Evolutionary conservation across 1,140 invertebrate genomes (phyloP), one percentile per base, ranked within the genome.

Genomic region (Drosophila asahinai): DNA sequence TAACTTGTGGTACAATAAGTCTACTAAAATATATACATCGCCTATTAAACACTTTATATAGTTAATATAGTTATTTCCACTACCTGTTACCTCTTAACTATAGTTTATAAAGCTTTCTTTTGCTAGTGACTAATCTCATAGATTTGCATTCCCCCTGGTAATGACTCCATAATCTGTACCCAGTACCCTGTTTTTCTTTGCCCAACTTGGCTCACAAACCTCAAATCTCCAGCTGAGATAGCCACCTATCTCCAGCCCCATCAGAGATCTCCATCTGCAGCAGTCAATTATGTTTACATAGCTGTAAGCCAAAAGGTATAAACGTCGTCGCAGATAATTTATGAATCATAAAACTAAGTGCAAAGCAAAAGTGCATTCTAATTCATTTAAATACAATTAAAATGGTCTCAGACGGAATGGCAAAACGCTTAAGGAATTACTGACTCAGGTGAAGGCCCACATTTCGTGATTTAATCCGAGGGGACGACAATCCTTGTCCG

Each of bases 331-430:
- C 15, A 9, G n/a, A 65, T 48, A 36, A 65, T 73, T 74, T 74
- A 80, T 74, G 58, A 61, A 52, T 74, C 49, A 57, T 73, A 65
- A 79, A 59, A 22, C 8, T 17, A 6, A 36, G 70, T 38, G 57
- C 30, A 47, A 30, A 22, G 58, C 42, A 51, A 80, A 71, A 76
- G 66, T 55, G 80, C 83, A 86, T 86, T 86, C 83, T 86, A 86
- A 87, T 83, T 87, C 77, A 73, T 72, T 83, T 87, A 80, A 87
- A 81, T 79, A 86, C 82, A 86, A 86, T 86, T 86, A 86, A 81
- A 75, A 58, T 59, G 45, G 47, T 65, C 66, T 38, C 61, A 49
- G 60, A 40, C 47, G 17, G 59, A 58, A 67, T 47, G 64, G 54
- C 30, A n/a, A 38, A 52, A 38, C 27, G 49, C 17, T 77, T 58